These are phyloP conservation scores for Pseudanteris insignis DNA, from an alignment of 2,888 invertebrate genomes.

Conservation along the genomic window DNA sequence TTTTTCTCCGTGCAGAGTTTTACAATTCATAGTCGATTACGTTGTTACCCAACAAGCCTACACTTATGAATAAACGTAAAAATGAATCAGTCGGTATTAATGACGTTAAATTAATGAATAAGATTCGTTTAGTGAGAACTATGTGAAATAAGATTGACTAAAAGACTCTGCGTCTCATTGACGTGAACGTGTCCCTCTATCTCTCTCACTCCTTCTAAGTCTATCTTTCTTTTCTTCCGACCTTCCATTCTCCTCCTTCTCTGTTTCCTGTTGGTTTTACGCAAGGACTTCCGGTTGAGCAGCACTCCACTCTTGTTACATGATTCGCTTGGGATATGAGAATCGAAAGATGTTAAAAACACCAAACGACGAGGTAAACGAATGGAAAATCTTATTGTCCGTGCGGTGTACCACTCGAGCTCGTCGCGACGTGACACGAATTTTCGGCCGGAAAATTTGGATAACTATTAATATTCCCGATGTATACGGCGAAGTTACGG, in stretches of 20 bases:
- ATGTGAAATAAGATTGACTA: conserved; percentile 44
- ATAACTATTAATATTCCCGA: conserved; percentile 19
- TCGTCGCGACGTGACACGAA: conserved; percentile 19
- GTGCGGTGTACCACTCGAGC: background rate
- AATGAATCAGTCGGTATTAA: conserved; percentile 18
- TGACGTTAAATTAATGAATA: conserved; percentile 28
- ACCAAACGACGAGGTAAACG: conserved; percentile 5
- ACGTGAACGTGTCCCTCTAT: conserved; percentile 25
- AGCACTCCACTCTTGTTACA: conserved; percentile 45
- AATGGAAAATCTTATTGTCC: conserved; percentile 27
- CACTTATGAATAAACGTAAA: conserved; percentile 7
- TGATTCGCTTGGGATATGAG: conserved; percentile 42
- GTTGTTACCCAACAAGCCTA: no score
- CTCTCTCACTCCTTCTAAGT: conserved; percentile 10
- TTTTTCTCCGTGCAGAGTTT: no score
- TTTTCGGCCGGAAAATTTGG: conserved; percentile 14
- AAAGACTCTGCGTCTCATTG: conserved; percentile 42
- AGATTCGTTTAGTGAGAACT: conserved; percentile 35
- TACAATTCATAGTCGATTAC: no score
- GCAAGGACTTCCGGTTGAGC: conserved; percentile 47
- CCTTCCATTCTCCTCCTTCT: conserved; percentile 18
- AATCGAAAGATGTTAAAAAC: conserved; percentile 38
- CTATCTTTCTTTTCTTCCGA: no score
- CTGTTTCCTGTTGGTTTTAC: conserved; percentile 46
- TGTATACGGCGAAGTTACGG: no score